A percentile compares a stretch with the other conserved stretches of the same genome.
Evolutionary conservation across 2,888 invertebrate genomes (phyloP).

Genomic region (Lasioglossum malachurum): DNA sequence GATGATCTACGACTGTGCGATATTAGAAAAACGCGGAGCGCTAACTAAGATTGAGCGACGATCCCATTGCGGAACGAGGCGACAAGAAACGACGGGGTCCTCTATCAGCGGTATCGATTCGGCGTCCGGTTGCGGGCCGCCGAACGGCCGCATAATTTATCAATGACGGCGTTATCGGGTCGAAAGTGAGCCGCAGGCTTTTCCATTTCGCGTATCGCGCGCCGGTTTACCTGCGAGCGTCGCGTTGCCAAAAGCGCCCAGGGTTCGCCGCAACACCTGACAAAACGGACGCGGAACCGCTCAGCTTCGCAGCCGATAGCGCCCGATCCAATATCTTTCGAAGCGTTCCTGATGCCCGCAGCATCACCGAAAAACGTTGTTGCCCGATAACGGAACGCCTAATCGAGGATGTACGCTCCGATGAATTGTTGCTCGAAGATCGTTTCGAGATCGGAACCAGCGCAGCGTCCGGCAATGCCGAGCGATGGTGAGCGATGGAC

Average conservation of each 20-base stretch:
- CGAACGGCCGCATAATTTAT: conserved; percentile 58
- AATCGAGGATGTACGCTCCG: conserved; percentile 25
- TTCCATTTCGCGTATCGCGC: conserved; percentile 53
- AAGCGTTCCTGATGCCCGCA: conserved; percentile 24
- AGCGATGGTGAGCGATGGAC: too few relatives aligned
- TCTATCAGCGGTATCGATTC: conserved; percentile 41
- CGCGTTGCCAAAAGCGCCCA: conserved; percentile 51
- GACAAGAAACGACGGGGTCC: background rate
- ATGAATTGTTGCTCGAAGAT: conserved; percentile 26
- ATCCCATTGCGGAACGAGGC: background rate
- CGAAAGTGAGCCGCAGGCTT: conserved; percentile 56
- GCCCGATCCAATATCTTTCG: conserved; percentile 59
- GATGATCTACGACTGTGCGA: background rate
- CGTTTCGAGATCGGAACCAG: background rate
- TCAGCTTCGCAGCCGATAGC: conserved; percentile 44
- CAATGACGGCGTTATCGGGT: conserved; percentile 52
- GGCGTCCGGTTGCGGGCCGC: background rate
- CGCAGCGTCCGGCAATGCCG: background rate
- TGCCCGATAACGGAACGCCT: conserved; percentile 24
- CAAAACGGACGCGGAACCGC: conserved; percentile 52
- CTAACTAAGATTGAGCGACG: background rate
- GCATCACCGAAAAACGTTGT: conserved; percentile 15
- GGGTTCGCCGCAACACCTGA: conserved; percentile 58
- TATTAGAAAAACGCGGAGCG: background rate
- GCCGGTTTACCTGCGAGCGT: conserved; percentile 46